phyloP scores from a whole-genome alignment of 2,888 invertebrate genomes.

The Xylota sylvarum region DNA sequence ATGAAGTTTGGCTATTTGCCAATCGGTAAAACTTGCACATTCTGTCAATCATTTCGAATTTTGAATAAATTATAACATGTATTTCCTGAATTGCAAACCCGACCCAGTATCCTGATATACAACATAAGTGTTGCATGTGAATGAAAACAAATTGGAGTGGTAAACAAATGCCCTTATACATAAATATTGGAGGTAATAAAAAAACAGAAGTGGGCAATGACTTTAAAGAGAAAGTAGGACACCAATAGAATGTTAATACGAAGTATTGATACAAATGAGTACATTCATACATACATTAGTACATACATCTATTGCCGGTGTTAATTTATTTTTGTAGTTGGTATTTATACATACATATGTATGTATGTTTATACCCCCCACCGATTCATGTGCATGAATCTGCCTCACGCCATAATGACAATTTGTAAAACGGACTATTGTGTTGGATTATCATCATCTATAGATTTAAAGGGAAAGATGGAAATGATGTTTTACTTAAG shows the following conservation, averaged over 20 bases:
- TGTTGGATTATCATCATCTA: no score
- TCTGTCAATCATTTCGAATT: neutral
- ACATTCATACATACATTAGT: no score
- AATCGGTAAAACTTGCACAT: neutral
- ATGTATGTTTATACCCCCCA: no score
- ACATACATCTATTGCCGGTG: no score
- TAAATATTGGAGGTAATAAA: neutral
- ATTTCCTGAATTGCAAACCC: neutral
- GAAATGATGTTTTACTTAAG: no score
- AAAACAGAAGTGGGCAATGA: no score
- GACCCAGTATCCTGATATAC: neutral
- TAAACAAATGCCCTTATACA: neutral
- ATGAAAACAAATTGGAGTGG: neutral
- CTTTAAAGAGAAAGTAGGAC: slow-evolving; percentile 20
- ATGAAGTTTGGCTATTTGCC: neutral
- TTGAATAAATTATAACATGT: slow-evolving; percentile 37
- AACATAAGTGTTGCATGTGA: neutral
- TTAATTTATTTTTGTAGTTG: no score
- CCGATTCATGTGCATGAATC: no score
- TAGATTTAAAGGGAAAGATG: no score
- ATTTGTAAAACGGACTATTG: no score
- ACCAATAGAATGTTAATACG: neutral
- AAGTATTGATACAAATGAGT: neutral
- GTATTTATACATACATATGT: no score
- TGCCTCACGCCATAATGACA: no score